Evolutionary conservation across 2,888 invertebrate species (phyloP).

Genomic region (Amaurobius ferox): DNA sequence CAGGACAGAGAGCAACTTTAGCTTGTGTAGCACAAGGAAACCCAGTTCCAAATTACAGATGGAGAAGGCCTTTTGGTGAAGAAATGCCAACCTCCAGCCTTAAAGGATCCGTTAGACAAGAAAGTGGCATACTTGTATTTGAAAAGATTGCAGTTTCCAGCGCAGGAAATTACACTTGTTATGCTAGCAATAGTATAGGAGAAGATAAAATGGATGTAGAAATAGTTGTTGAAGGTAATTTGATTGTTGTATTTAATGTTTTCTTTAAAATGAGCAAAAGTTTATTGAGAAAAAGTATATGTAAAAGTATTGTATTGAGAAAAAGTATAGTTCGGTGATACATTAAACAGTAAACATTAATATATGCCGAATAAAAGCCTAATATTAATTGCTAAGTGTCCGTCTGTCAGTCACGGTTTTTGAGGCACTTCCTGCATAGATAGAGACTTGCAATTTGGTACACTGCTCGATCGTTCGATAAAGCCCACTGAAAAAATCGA

Average conservation of each 20-base stretch:
- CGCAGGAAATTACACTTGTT: constrained; percentile 77
- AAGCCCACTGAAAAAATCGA: too few relatives aligned
- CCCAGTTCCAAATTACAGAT: constrained; percentile 86
- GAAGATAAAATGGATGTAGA: constrained; percentile 75
- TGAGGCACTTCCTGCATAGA: too few relatives aligned
- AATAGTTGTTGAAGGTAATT: constrained; percentile 77
- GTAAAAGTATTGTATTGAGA: too few relatives aligned
- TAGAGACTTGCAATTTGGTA: too few relatives aligned
- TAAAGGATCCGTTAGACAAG: constrained; percentile 75
- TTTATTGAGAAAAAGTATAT: too few relatives aligned
- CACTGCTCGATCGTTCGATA: too few relatives aligned
- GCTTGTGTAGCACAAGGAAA: constrained; percentile 85
- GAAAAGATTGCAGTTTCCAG: constrained; percentile 75
- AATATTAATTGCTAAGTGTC: too few relatives aligned
- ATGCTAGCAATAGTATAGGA: constrained; percentile 77
- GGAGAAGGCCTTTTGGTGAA: constrained; percentile 56
- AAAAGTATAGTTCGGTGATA: too few relatives aligned
- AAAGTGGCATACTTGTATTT: constrained; percentile 77
- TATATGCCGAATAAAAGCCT: too few relatives aligned
- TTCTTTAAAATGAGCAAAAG: background rate
- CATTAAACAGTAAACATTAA: too few relatives aligned
- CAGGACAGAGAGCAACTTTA: constrained; percentile 80
- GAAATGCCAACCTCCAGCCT: constrained; percentile 68
- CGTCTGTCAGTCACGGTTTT: too few relatives aligned
- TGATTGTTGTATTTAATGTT: background rate